A percentile compares a stretch with the other conserved stretches of the same genome.
Conservation (phyloP, 1,140 invertebrate species). For the Tetramorium simillimum region DNA sequence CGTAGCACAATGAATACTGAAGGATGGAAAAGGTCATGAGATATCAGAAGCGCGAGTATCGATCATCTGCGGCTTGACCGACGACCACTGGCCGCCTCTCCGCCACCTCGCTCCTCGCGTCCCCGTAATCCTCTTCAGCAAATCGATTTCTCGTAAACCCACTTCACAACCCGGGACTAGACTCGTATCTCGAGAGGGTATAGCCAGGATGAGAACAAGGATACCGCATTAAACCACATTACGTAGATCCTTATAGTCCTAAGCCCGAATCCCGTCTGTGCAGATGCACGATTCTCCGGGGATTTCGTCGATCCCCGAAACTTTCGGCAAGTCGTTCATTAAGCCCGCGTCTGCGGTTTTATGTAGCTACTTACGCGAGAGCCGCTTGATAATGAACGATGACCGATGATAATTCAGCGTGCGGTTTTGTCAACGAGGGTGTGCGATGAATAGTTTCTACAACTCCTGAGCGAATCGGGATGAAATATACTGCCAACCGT, state of each 20-base stretch:
- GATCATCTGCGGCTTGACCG: conserved; percentile 45
- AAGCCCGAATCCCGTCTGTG: conserved; percentile 64
- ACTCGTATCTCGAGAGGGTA: conserved; percentile 47
- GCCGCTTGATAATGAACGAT: conserved; percentile 28
- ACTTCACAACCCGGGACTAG: conserved; percentile 59
- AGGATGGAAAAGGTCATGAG: conserved; percentile 3
- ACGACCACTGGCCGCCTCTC: neutral
- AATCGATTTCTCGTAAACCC: conserved; percentile 69
- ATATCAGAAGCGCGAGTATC: conserved; percentile 29
- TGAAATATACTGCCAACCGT: neutral
- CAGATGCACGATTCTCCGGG: conserved; percentile 61
- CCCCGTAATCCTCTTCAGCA: conserved; percentile 65
- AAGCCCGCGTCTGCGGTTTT: conserved; percentile 67
- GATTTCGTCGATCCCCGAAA: conserved; percentile 64
- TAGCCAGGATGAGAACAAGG: conserved; percentile 60
- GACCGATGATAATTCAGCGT: conserved; percentile 22
- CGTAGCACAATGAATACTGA: conserved; percentile 3
- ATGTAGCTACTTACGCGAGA: neutral
- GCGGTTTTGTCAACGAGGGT: neutral
- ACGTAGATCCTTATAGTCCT: conserved; percentile 74
- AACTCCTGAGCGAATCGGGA: neutral
- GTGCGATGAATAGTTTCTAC: neutral
- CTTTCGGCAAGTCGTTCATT: conserved; percentile 74
- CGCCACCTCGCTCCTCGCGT: neutral
- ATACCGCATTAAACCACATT: conserved; percentile 75